Percentiles rank a stretch among this genome's conserved stretches.
Evolutionary conservation across 2,888 invertebrate species (phyloP).

Genomic region (Chrysomela aeneicollis): DNA sequence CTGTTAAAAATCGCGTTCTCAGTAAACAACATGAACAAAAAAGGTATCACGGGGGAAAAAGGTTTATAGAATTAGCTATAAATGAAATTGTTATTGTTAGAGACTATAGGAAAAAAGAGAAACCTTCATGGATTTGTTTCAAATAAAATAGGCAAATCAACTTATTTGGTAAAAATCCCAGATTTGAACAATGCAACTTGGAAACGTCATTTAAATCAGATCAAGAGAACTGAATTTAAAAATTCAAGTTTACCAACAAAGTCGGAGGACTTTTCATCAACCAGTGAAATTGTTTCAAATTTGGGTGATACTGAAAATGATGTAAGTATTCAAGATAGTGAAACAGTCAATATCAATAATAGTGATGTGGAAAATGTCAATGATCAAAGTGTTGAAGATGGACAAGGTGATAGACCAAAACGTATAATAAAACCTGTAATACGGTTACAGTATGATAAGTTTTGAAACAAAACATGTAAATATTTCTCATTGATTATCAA

Average conservation of each 20-base stretch:
- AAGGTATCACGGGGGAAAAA: conserved; percentile 10
- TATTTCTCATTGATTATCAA: too few relatives aligned
- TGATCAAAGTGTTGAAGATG: not conserved
- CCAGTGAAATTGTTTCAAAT: not conserved
- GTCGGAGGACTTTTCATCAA: not conserved
- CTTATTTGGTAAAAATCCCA: not conserved
- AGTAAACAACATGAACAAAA: conserved; percentile 11
- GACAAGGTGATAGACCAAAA: not conserved
- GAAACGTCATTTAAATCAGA: conserved; percentile 20
- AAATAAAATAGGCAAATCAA: conserved; percentile 22
- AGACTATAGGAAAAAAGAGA: conserved; percentile 17
- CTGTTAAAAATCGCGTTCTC: not conserved
- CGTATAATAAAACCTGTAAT: not conserved
- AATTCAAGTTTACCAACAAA: not conserved
- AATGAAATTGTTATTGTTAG: conserved; percentile 17
- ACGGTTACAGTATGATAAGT: not conserved
- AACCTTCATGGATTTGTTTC: conserved; percentile 19
- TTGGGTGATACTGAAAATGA: not conserved
- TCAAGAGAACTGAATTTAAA: conserved; percentile 1
- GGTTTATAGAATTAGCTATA: conserved; percentile 7
- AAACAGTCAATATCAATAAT: not conserved
- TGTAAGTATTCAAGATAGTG: not conserved
- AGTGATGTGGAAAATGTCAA: not conserved
- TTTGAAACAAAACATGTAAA: too few relatives aligned
- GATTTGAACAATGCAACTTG: conserved; percentile 7